Evolutionary conservation across 2,797 vertebrate species (phyloP).

Genomic region (Propithecus deckenii): DNA sequence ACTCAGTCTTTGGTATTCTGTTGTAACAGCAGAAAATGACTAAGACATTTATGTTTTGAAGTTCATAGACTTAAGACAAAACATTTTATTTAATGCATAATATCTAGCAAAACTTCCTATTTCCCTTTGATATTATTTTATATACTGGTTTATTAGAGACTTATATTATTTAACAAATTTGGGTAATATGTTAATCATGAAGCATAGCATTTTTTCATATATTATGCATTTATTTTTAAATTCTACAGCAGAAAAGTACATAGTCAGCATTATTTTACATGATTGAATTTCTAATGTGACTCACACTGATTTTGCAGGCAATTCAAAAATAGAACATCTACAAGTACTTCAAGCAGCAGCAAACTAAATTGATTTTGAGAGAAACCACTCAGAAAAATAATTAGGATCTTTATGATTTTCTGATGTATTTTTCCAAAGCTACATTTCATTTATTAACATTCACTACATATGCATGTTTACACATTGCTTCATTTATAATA

Average conservation of each 20-base stretch:
- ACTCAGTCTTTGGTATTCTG: not conserved
- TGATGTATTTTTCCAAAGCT: not conserved
- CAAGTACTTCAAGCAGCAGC: not conserved
- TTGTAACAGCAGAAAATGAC: not conserved
- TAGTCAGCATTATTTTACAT: not conserved
- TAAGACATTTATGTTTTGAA: not conserved
- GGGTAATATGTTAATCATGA: not conserved
- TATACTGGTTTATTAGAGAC: not conserved
- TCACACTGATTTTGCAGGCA: not conserved
- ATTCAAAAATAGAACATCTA: not conserved
- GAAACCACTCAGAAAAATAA: not conserved
- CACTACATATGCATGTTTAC: not conserved
- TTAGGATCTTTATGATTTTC: not conserved
- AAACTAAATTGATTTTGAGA: not conserved
- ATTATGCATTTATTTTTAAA: not conserved
- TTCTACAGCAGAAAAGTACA: no score
- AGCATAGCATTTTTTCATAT: not conserved
- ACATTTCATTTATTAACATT: not conserved
- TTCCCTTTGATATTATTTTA: not conserved
- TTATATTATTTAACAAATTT: not conserved
- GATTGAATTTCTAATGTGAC: not conserved
- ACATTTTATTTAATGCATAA: not conserved
- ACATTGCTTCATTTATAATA: not conserved
- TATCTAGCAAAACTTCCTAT: not conserved
- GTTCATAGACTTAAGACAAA: not conserved